Conservation (phyloP, 2,113 vertebrate species). For the Prunella fulvescens region DNA sequence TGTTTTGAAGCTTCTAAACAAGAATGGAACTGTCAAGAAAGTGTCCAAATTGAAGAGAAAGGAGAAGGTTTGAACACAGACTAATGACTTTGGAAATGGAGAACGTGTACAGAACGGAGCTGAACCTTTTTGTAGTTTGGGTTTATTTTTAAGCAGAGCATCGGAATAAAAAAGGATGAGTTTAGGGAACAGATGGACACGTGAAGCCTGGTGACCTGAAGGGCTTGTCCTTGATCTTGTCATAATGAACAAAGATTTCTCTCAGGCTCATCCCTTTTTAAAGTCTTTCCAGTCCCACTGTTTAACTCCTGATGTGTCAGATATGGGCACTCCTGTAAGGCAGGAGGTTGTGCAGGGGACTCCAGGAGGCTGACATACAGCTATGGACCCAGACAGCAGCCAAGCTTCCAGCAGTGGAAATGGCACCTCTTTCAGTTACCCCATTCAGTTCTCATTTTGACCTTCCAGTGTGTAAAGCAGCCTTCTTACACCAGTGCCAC, state of each 20-base stretch:
- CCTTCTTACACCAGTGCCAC: constrained; percentile 62
- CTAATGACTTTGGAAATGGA: constrained; percentile 58
- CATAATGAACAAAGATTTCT: constrained; percentile 40
- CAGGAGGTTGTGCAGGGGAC: constrained; percentile 18
- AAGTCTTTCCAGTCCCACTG: constrained; percentile 37
- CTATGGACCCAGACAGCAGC: constrained; percentile 10
- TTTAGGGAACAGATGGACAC: constrained; percentile 55
- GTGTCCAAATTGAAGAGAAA: constrained; percentile 94
- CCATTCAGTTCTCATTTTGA: constrained; percentile 22
- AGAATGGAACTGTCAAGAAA: constrained; percentile 93
- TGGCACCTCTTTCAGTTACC: constrained; percentile 9
- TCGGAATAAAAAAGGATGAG: constrained; percentile 62
- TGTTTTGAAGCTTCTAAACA: constrained; percentile 97
- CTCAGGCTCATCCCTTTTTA: constrained; percentile 45
- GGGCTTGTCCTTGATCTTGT: constrained; percentile 26
- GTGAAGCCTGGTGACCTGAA: constrained; percentile 23
- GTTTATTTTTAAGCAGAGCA: constrained; percentile 66
- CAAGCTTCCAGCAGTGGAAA: background rate
- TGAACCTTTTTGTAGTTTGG: constrained; percentile 47
- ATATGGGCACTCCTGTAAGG: background rate
- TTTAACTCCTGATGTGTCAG: constrained; percentile 37
- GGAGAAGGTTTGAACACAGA: constrained; percentile 58
- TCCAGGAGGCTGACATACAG: constrained; percentile 23
- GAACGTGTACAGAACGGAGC: constrained; percentile 60
- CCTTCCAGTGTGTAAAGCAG: constrained; percentile 46